Evolutionary conservation across 1,140 invertebrate genomes (phyloP).

Genomic region (Atopsyche davidsoni): DNA sequence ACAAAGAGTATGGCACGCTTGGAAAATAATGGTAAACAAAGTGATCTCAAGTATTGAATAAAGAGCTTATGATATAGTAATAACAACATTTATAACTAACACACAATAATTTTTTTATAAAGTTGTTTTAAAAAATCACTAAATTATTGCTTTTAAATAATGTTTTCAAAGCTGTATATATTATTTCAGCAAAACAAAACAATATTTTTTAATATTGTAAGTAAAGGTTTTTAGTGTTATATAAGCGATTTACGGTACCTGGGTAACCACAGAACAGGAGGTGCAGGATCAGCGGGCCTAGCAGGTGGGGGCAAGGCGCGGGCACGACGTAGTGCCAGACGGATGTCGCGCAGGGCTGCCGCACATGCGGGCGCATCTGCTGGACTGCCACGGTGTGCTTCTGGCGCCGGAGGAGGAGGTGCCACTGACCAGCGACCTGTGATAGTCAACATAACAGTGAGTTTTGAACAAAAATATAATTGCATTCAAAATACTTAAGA

Average conservation of each 20-base stretch:
- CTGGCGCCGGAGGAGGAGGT: slow-evolving; percentile 63
- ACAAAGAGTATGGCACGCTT: no score
- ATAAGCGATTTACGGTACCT: slow-evolving; percentile 41
- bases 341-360: slow-evolving; percentile 71
- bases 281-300: slow-evolving; percentile 31
- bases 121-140: no score
- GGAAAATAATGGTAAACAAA: no score
- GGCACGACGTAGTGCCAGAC: slow-evolving; percentile 49
- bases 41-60: no score
- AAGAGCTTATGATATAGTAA: no score
- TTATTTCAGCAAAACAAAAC: no score
- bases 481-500: no score
- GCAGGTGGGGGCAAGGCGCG: slow-evolving; percentile 21
- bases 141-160: no score
- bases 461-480: no score
- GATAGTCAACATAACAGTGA: not conserved
- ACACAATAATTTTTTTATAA: no score
- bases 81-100: no score
- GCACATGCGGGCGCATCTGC: slow-evolving; percentile 43
- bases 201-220: not conserved
- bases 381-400: slow-evolving; percentile 48
- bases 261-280: slow-evolving; percentile 60
- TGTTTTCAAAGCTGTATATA: no score
- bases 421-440: slow-evolving; percentile 39
- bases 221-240: not conserved